Evolutionary conservation across 2,797 vertebrate species (phyloP), one percentile per base, ranked within the genome.

Genomic region (Enoplosus armatus): DNA sequence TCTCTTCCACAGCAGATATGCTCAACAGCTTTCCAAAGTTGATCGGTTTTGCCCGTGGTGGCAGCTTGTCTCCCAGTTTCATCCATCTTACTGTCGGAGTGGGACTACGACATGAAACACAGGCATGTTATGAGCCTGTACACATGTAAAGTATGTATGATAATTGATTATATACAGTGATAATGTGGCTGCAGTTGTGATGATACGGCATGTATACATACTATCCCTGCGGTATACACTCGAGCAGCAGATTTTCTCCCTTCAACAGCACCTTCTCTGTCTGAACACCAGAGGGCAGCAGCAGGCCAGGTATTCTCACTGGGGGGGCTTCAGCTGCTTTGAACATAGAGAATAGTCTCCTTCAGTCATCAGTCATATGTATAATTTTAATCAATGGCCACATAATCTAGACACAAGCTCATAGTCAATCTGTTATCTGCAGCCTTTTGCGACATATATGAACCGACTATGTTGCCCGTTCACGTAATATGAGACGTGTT

Each of bases 191-290:
- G 27, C 14, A 47, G 12, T 33, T 41, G 8, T 63, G 2, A 54
- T 33, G 14, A 66, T 22, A 10, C 20, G 3, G 14, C 16, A 50
- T 51, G 56, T 56, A 26, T 90, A 97, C 98, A 95, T 94, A 99
- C 98, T 97, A 93, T 92, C 98, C 98, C 85, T 96, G 95, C 22
- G 98, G 96, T 73, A 99, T 97, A 35, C 98, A 99, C 86, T 99
- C 98, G 0, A 99, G 94, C 55, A 96, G 85, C 72, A 99, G 94
- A 14, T 93, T 90, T 0, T 95, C 88, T 84, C 97, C 98, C 89
- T 95, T 97, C 88, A 98, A 90, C 82, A 97, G 89, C 80, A 92
- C 92, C 69, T 90, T 92, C 47, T 84, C 83, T 3, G 92, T 94
- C 81, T 85, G 95, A 71, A 93, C 93, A 90, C 95, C 96, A 90